Conservation (phyloP, 1,140 invertebrate species). For the Linepithema humile region DNA sequence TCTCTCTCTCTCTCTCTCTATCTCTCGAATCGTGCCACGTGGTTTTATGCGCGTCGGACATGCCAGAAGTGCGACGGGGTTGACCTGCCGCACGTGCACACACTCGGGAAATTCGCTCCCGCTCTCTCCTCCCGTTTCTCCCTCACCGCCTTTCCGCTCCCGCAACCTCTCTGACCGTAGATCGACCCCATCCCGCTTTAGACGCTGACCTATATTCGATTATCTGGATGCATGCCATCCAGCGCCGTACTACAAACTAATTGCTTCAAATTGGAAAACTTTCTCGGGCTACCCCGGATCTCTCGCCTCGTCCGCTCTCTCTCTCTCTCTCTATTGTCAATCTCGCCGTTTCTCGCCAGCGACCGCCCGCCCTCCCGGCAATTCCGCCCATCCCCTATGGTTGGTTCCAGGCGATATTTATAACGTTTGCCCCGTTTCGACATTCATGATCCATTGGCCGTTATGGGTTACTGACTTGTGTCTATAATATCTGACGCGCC, state of each 20-base stretch:
- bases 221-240: slow-evolving; percentile 74
- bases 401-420: slow-evolving; percentile 38
- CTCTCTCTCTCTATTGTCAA: slow-evolving; percentile 52
- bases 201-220: slow-evolving; percentile 74
- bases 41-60: slow-evolving; percentile 56
- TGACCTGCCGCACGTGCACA: slow-evolving; percentile 49
- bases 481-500: slow-evolving; percentile 40
- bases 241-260: slow-evolving; percentile 70
- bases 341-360: slow-evolving; percentile 26
- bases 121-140: background rate
- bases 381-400: background rate
- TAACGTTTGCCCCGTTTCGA: slow-evolving; percentile 30
- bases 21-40: slow-evolving; percentile 27
- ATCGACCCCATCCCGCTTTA: slow-evolving; percentile 62
- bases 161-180: slow-evolving; percentile 38
- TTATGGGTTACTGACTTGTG: slow-evolving; percentile 13
- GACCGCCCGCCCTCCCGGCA: background rate
- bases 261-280: slow-evolving; percentile 77
- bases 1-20: no score
- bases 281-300: slow-evolving; percentile 60
- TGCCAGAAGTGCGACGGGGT: slow-evolving; percentile 37
- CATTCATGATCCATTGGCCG: slow-evolving; percentile 22
- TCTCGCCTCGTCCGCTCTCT: background rate
- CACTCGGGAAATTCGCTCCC: slow-evolving; percentile 30
- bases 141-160: no score